Evolutionary conservation across 2,113 vertebrate genomes (phyloP).

Genomic region (Callionymus lyra): DNA sequence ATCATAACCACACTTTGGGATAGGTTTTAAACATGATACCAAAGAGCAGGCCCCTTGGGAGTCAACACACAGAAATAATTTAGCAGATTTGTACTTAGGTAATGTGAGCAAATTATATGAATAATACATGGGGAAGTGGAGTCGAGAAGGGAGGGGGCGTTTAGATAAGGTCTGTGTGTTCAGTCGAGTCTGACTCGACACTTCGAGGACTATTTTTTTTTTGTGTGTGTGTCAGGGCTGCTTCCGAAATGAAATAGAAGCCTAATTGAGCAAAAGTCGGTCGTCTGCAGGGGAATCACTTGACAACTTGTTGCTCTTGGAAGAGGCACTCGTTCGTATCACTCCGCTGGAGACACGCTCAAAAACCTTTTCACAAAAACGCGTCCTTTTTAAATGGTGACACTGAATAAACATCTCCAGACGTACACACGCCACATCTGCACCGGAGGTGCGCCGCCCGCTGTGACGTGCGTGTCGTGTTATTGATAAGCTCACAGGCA

Average conservation of each 20-base stretch:
- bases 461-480: no score
- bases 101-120: conserved; percentile 66
- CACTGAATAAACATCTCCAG: no score
- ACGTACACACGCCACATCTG: no score
- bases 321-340: neutral
- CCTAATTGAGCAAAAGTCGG: conserved; percentile 9
- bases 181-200: conserved; percentile 47
- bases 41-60: conserved; percentile 60
- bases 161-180: neutral
- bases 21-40: conserved; percentile 67
- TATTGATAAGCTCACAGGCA: no score
- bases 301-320: conserved; percentile 50
- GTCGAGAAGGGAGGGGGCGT: conserved; percentile 28
- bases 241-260: neutral
- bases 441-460: no score
- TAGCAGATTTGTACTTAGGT: conserved; percentile 67
- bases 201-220: conserved; percentile 28
- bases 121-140: conserved; percentile 54
- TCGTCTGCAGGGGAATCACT: conserved; percentile 28
- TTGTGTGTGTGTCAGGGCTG: neutral
- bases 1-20: conserved; percentile 67
- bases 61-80: conserved; percentile 63
- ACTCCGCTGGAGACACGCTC: neutral
- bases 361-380: no score
- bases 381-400: no score